Base-by-base conservation (phyloP, 2,888 invertebrate species). In the Phyllotreta striolata region DNA sequence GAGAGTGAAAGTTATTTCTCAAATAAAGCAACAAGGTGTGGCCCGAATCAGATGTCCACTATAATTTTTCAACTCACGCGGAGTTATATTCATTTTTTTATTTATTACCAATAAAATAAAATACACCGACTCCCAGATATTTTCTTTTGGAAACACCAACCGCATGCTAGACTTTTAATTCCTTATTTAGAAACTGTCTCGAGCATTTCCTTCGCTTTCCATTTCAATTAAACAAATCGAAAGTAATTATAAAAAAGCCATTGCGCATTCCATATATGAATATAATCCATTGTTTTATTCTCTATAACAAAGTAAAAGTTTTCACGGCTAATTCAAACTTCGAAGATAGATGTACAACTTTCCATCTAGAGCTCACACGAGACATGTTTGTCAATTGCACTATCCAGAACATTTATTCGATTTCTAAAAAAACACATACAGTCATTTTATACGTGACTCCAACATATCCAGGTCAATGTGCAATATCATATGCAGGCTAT, bases 1-100 rank as follows among this genome's bases (percentile, higher is more conserved):
- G 60, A 64, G 51, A 64, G 64, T 64, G 64, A 64, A 63, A 63
- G 63, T 63, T 44, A 54, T 60, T 55, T 60, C 59, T 51, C 55
- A 61, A 59, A 46, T 63, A 52, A 54, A 55, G 40, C 40, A 54
- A n/a, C 46, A 56, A 60, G 64, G 64, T 60, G 64, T 64, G 64
- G 59, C 46, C 54, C 34, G 10, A 41, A 54, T 54, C 43, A 40
- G 38, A 51, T 51, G 52, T 62, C 47, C 54, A 58, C 43, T 37
- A 46, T 54, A 34, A 24, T 40, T 54, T 57, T 63, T 63, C 10
- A 13, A 38, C 52, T 52, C 52, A 52, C 52, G 52, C 38, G n/a
- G 52, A 38, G 52, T 14, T 38, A 52, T 52, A 52, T 38, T 34
- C 10, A 6, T 52, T 38, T 10, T 52, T 52, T 13, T 52, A 10